phyloP scores from a whole-genome alignment of 2,113 vertebrate species.

The Apeltes quadracus region DNA sequence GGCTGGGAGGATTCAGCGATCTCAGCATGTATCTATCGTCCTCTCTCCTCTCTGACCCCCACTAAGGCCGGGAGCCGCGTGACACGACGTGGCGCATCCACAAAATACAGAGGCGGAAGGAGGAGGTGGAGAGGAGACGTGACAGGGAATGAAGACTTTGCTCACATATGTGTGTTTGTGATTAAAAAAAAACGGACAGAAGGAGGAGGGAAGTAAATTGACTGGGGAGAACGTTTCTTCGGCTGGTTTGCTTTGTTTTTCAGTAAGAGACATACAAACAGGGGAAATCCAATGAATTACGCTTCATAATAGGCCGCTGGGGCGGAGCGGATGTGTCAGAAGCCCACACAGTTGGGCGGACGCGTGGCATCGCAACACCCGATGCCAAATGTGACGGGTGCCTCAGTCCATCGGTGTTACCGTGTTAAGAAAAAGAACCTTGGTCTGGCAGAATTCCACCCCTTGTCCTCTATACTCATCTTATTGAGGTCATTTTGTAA shows the following conservation, averaged over 20 bases:
- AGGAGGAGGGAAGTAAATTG: conserved; percentile 54
- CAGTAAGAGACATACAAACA: conserved; percentile 12
- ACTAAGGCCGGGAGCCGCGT: conserved; percentile 19
- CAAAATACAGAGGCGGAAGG: conserved; percentile 64
- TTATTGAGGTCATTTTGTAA: conserved; percentile 79
- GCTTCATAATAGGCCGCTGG: conserved; percentile 33
- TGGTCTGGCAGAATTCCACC: conserved; percentile 35
- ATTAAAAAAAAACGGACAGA: conserved; percentile 20
- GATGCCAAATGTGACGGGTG: not conserved
- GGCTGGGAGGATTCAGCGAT: conserved; percentile 51
- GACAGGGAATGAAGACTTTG: conserved; percentile 60
- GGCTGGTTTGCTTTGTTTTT: conserved; percentile 48
- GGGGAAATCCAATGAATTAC: conserved; percentile 46
- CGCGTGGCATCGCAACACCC: not conserved
- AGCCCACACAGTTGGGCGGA: not conserved
- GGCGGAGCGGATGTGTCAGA: conserved; percentile 15
- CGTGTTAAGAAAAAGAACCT: conserved; percentile 25
- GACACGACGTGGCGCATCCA: conserved; percentile 48
- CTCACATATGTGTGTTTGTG: conserved; percentile 15
- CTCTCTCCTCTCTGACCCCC: conserved; percentile 60
- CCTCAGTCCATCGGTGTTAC: conserved; percentile 25
- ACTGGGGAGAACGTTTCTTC: conserved; percentile 25
- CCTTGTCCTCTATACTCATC: conserved; percentile 57
- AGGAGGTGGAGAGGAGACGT: conserved; percentile 60
- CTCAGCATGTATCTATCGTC: conserved; percentile 54